Conservation (phyloP, 2,888 invertebrate species). For the Mythimna lalbum region DNA sequence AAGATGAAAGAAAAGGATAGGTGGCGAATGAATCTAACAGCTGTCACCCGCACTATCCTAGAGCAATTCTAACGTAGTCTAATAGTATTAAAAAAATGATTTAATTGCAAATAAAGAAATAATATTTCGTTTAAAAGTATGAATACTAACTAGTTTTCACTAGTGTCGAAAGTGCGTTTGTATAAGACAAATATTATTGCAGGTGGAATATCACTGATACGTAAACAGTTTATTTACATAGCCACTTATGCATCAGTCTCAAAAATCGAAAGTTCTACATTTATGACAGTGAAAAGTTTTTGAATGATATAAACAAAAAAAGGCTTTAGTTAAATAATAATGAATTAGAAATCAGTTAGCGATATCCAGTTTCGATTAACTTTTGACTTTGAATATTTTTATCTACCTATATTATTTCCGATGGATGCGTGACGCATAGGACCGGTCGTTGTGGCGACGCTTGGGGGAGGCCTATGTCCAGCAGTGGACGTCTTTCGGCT, state of each 20-base stretch:
- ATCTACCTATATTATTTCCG: too few relatives aligned
- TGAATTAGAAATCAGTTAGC: not conserved
- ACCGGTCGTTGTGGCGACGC: too few relatives aligned
- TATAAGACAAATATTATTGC: constrained; percentile 24
- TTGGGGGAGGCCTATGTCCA: too few relatives aligned
- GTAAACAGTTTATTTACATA: constrained; percentile 39
- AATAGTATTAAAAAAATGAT: not conserved
- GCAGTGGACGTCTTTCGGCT: too few relatives aligned
- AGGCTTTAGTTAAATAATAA: not conserved
- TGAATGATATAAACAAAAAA: not conserved
- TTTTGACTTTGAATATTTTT: not conserved
- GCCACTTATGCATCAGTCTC: not conserved
- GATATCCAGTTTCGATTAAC: not conserved
- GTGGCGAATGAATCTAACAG: too few relatives aligned
- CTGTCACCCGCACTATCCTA: too few relatives aligned
- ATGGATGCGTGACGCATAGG: too few relatives aligned
- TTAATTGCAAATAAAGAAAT: not conserved
- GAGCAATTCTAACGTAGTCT: too few relatives aligned
- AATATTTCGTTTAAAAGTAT: not conserved
- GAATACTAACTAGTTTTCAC: constrained; percentile 22
- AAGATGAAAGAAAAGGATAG: too few relatives aligned
- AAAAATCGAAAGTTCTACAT: constrained; percentile 36
- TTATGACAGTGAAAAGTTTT: not conserved
- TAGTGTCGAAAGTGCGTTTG: constrained; percentile 22
- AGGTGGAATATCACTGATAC: constrained; percentile 10